phyloP scores from a whole-genome alignment of 2,113 vertebrate species.

The Perca fluviatilis region DNA sequence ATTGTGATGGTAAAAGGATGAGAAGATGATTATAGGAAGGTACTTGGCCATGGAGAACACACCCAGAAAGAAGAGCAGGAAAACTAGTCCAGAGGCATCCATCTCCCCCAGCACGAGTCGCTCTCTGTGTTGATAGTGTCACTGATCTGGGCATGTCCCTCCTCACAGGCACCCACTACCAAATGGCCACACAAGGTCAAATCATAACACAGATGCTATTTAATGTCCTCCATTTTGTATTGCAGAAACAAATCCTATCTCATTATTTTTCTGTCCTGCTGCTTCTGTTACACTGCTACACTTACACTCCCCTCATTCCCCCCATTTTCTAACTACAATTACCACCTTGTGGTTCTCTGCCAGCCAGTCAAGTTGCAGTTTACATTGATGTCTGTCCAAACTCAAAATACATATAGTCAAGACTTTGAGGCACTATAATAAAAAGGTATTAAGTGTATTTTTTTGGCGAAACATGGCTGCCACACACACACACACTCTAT shows the following conservation, averaged over 20 bases:
- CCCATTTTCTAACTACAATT: background rate
- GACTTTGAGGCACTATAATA: too few species aligned
- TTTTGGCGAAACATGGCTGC: too few species aligned
- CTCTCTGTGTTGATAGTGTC: slow-evolving; percentile 20
- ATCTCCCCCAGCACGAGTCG: slow-evolving; percentile 31
- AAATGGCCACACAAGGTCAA: slow-evolving; percentile 68
- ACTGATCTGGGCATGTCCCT: slow-evolving; percentile 39
- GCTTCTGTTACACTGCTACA: background rate
- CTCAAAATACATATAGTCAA: too few species aligned
- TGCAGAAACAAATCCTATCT: slow-evolving; percentile 19
- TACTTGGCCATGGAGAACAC: background rate
- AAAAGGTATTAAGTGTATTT: too few species aligned
- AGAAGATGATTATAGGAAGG: slow-evolving; percentile 3
- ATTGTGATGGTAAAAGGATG: slow-evolving; percentile 1
- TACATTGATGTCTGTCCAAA: too few species aligned
- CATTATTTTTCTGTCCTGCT: background rate
- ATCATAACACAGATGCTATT: slow-evolving; percentile 58
- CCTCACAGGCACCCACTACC: slow-evolving; percentile 42
- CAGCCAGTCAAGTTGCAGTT: too few species aligned
- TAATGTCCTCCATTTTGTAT: slow-evolving; percentile 55
- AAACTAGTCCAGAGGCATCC: slow-evolving; percentile 25
- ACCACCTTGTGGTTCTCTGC: too few species aligned
- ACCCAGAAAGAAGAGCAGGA: background rate
- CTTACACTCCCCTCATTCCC: background rate
- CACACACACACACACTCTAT: too few species aligned